Conservation (phyloP, 2,113 vertebrate genomes). For the Nycticorax nycticorax region DNA sequence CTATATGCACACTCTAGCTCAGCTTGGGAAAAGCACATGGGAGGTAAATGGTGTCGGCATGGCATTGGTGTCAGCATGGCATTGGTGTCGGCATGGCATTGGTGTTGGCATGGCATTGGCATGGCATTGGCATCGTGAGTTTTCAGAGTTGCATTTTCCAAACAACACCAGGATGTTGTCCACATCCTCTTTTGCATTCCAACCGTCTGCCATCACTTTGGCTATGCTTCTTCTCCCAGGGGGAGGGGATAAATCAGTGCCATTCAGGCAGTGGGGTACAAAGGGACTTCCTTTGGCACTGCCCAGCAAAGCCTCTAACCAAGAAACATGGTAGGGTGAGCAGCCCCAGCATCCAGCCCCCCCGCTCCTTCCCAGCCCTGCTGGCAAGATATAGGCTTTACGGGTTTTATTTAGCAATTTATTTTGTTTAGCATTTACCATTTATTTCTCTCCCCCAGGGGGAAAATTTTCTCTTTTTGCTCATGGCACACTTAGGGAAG, state of each 20-base stretch:
- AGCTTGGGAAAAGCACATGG: neutral
- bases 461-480: neutral
- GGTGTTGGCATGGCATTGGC: neutral
- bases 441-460: neutral
- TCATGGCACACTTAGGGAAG: neutral
- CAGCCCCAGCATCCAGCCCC: neutral
- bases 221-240: neutral
- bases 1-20: neutral
- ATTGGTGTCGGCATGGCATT: neutral
- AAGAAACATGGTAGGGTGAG: rapidly evolving
- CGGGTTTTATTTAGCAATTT: neutral
- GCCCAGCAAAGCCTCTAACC: neutral
- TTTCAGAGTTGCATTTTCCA: neutral
- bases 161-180: neutral
- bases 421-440: neutral
- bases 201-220: neutral
- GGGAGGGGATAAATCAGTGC: neutral
- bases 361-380: neutral
- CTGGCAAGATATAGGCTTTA: rapidly evolving
- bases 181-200: neutral
- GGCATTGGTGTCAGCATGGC: neutral
- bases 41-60: neutral
- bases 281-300: neutral
- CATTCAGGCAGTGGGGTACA: neutral
- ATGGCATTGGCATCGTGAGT: rapidly evolving